phyloP scores from a whole-genome alignment of 2,797 vertebrate species.

The Sebastes trivittatus region DNA sequence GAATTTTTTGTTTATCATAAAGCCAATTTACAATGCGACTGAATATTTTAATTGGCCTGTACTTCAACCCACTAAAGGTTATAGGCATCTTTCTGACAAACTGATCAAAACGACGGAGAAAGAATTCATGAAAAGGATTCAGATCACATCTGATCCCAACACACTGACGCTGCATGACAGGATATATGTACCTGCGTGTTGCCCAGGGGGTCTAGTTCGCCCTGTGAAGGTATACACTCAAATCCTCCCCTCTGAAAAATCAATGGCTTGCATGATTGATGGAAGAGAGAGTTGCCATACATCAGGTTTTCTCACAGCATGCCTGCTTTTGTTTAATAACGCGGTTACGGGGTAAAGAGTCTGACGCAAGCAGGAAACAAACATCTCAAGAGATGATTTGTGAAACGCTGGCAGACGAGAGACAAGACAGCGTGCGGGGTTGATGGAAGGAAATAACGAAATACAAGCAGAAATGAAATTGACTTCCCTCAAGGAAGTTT shows the following conservation, averaged over 20 bases:
- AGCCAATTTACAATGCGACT: neutral
- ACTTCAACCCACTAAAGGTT: neutral
- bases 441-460: constrained; percentile 42
- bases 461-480: constrained; percentile 38
- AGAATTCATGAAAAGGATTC: constrained; percentile 4
- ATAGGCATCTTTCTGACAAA: constrained; percentile 6
- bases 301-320: constrained; percentile 38
- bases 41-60: neutral
- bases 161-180: constrained; percentile 22
- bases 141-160: constrained; percentile 13
- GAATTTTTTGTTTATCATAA: neutral
- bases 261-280: constrained; percentile 59
- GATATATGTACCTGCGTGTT: constrained; percentile 26
- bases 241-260: constrained; percentile 35
- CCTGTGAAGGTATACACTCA: constrained; percentile 22
- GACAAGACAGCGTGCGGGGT: neutral
- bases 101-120: neutral
- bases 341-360: constrained; percentile 12
- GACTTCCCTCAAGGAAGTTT: constrained; percentile 58
- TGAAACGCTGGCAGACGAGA: constrained; percentile 22
- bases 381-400: constrained; percentile 41
- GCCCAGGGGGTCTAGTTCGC: neutral
- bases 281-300: constrained; percentile 45
- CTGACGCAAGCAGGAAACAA: constrained; percentile 38
- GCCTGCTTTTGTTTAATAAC: constrained; percentile 52